Evolutionary conservation across 2,113 vertebrate species (phyloP), one percentile per base, ranked within the genome.

Genomic region (Anthoscopus minutus): DNA sequence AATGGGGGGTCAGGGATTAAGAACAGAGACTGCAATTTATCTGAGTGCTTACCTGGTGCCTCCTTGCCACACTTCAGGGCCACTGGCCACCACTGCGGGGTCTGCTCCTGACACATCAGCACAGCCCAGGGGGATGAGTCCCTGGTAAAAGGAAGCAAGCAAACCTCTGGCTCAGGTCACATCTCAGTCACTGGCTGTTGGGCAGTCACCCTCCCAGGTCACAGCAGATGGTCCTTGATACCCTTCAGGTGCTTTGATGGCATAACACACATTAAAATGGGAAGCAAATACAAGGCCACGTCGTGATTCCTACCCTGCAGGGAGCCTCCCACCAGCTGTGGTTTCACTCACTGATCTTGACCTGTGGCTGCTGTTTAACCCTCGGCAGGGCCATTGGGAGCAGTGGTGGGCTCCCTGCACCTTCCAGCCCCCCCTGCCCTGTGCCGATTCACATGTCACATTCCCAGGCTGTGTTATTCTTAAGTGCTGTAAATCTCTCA

Each of bases 401-500:
- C 1, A 0, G 54, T 1, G 8, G 40, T 42, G 76, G 86, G 79
- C 20, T 71, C 35, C 37, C 35, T 1, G 4, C 12, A 1, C 56
- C 10, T 28, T 24, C 64, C 74, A 82, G 57, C 37, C 71, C 67
- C 48, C 48, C 45, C 45, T 62, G 89, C 31, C 65, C 42, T 0
- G 0, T 22, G 40, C 22, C 81, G 90, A 78, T 69, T 93, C 91
- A 88, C 60, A 20, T 69, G 79, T 86, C 92, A 95, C 66, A 83
- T 65, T 93, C 82, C 91, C 82, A 65, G 71, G 85, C 76, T 89
- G 77, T 95, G 95, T 97, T 96, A 93, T 95, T 84, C 89, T 96
- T 95, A 92, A 92, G 87, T 79, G 82, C 88, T 93, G 95, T 98
- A 98, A 98, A 98, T 97, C 96, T 98, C 95, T 92, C 91, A 84